Evolutionary conservation across 2,797 vertebrate genomes (phyloP).

Genomic region (Aulostomus chinensis): DNA sequence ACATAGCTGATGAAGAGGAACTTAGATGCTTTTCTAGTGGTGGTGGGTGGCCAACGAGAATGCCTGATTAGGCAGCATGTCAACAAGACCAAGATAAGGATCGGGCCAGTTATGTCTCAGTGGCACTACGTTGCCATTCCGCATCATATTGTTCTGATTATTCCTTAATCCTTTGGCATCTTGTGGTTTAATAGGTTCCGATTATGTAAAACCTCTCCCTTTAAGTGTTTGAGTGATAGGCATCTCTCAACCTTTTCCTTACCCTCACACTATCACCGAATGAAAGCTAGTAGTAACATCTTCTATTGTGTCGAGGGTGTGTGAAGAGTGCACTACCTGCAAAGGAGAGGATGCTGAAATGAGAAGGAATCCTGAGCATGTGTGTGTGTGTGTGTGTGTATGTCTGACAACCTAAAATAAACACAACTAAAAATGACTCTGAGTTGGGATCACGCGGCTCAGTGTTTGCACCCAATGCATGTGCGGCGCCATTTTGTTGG

Average conservation of each 20-base stretch:
- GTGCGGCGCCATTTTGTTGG: conserved; percentile 42
- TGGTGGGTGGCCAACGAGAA: conserved; percentile 80
- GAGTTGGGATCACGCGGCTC: background rate
- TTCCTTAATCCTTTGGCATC: conserved; percentile 77
- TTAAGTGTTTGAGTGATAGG: conserved; percentile 55
- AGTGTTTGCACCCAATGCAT: conserved; percentile 20
- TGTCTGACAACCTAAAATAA: conserved; percentile 19
- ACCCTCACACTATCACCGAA: conserved; percentile 22
- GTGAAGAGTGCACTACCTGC: no score
- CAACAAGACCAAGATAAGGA: conserved; percentile 83
- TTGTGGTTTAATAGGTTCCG: conserved; percentile 82
- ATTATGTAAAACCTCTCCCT: conserved; percentile 43
- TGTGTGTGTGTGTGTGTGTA: no score
- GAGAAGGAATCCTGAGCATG: no score
- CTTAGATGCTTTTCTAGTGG: conserved; percentile 73
- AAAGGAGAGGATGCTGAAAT: background rate
- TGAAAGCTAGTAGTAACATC: conserved; percentile 35
- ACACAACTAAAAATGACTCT: conserved; percentile 10
- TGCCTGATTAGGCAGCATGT: conserved; percentile 83
- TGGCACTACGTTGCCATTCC: conserved; percentile 85
- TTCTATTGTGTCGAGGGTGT: no score
- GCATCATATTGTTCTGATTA: conserved; percentile 87
- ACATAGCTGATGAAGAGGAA: conserved; percentile 78
- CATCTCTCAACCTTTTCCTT: conserved; percentile 3
- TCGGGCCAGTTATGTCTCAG: conserved; percentile 83